Conservation (phyloP, 1,140 invertebrate genomes). For the Heterodera carotae region DNA sequence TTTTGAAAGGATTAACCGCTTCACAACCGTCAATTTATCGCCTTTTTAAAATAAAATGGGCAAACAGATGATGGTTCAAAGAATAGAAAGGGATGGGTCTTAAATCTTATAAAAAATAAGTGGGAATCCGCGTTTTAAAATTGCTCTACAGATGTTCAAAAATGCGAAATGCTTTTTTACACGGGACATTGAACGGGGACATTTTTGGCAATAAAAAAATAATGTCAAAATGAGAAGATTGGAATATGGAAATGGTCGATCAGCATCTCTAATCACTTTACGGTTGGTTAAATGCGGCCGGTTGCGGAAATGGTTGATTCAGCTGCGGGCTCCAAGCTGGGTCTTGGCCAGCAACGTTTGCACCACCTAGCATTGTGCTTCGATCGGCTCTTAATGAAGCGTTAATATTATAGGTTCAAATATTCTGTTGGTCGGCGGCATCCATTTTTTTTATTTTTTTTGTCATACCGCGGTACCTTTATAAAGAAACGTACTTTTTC, state of each 20-base stretch:
- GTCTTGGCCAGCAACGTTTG: slow-evolving; percentile 40
- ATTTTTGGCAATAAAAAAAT: background rate
- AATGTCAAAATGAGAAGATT: background rate
- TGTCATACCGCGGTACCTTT: background rate
- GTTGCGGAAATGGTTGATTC: slow-evolving; percentile 52
- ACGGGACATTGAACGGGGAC: background rate
- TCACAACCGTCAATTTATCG: background rate
- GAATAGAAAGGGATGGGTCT: background rate
- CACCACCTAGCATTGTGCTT: slow-evolving; percentile 59
- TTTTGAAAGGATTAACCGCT: too few species aligned
- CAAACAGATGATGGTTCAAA: slow-evolving; percentile 6
- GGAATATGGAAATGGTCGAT: background rate
- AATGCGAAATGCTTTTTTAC: slow-evolving; percentile 6
- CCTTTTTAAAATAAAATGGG: background rate
- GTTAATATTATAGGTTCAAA: background rate
- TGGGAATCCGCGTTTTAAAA: background rate
- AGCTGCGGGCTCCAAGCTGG: slow-evolving; percentile 63
- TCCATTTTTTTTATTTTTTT: slow-evolving; percentile 14
- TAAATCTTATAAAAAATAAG: too few species aligned
- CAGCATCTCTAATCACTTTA: slow-evolving; percentile 25
- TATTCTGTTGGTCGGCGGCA: too few species aligned
- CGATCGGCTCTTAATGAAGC: slow-evolving; percentile 58
- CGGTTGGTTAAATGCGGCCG: slow-evolving; percentile 56
- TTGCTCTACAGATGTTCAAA: background rate
- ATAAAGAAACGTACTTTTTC: slow-evolving; percentile 66